phyloP scores from a whole-genome alignment of 2,888 invertebrate genomes.

The Calameuta pallipes region DNA sequence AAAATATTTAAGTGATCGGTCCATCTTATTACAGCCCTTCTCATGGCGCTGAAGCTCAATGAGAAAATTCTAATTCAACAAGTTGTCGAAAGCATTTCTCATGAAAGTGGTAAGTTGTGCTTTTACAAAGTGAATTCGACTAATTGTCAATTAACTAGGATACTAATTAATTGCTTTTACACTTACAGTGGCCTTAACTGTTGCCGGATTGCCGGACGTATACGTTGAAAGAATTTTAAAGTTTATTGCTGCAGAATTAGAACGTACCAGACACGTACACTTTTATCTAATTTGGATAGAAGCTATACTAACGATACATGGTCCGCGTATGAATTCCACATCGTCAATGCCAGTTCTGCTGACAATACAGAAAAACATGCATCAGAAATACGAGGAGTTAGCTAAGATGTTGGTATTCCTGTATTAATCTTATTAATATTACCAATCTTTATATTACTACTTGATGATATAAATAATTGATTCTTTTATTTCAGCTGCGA shows the following conservation, averaged over 20 bases:
- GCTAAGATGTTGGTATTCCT: constrained; percentile 81
- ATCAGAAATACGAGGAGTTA: constrained; percentile 82
- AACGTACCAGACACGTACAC: constrained; percentile 85
- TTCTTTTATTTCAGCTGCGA: constrained; percentile 77
- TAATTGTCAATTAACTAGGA: not conserved
- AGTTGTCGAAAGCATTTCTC: constrained; percentile 85
- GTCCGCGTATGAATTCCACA: constrained; percentile 69
- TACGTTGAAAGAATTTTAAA: constrained; percentile 81
- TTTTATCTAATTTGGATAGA: constrained; percentile 88
- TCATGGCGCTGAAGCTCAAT: constrained; percentile 87
- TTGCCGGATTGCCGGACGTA: constrained; percentile 75
- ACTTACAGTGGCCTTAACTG: constrained; percentile 81
- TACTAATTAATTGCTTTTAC: constrained; percentile 26
- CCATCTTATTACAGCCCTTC: constrained; percentile 73
- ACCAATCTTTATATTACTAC: constrained; percentile 10
- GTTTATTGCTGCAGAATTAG: constrained; percentile 79
- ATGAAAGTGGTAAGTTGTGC: constrained; percentile 76
- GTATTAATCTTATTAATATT: not conserved
- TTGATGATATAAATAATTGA: constrained; percentile 10
- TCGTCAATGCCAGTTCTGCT: constrained; percentile 77
- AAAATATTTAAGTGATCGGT: constrained; percentile 5
- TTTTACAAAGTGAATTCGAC: not conserved
- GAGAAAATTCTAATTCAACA: constrained; percentile 80
- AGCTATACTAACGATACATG: constrained; percentile 75
- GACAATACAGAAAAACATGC: constrained; percentile 82